A percentile compares a stretch with the other conserved stretches of the same genome.
These are phyloP conservation scores for Pollachius pollachius DNA, from an alignment of 2,113 vertebrate species.

Conservation along the genomic window DNA sequence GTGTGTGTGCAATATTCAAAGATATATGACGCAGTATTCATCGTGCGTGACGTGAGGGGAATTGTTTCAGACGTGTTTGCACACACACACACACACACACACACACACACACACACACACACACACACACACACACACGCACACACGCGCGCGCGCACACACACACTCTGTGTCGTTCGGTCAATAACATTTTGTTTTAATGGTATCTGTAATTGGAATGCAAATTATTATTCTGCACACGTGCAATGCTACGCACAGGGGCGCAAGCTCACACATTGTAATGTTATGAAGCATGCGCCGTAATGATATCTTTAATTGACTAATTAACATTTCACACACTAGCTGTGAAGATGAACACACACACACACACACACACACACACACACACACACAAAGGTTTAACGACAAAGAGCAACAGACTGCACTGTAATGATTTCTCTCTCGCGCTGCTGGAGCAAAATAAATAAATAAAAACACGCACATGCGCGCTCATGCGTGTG, in stretches of 20 bases:
- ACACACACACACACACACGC: not conserved
- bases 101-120: slow-evolving; percentile 1
- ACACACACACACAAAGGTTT: slow-evolving; percentile 8
- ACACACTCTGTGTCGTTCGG: not conserved
- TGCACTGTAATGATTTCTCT: slow-evolving; percentile 5
- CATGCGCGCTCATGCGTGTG: slow-evolving; percentile 1
- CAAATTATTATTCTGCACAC: slow-evolving; percentile 25
- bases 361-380: slow-evolving; percentile 11
- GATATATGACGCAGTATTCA: not conserved
- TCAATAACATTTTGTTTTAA: slow-evolving; percentile 11
- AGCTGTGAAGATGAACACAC: slow-evolving; percentile 24
- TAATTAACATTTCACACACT: slow-evolving; percentile 56
- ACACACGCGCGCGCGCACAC: not conserved
- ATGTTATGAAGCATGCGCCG: slow-evolving; percentile 41
- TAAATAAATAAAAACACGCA: slow-evolving; percentile 15
- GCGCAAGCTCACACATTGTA: slow-evolving; percentile 1
- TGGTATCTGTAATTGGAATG: slow-evolving; percentile 27
- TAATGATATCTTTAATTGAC: slow-evolving; percentile 55
- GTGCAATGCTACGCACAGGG: not conserved
- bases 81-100: not conserved
- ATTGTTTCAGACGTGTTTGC: not conserved
- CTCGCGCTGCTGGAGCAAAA: not conserved
- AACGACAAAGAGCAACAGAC: slow-evolving; percentile 23
- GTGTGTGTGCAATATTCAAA: not conserved
- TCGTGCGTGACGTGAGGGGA: not conserved